Base-by-base conservation (phyloP, 1,140 invertebrate species). In the Plodia interpunctella region DNA sequence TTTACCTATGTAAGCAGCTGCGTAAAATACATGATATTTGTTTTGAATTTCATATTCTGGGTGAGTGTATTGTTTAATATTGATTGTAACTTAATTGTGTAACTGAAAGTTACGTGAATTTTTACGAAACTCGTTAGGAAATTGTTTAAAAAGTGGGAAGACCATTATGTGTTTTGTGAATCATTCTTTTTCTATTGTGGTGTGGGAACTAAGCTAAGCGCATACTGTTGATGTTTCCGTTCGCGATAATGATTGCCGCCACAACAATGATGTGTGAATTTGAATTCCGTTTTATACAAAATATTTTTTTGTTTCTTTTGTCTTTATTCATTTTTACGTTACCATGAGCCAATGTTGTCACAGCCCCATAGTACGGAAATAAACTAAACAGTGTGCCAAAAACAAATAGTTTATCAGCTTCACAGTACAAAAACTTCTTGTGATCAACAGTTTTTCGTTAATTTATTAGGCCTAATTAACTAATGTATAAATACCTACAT, bases 1-100 rank as follows among this genome's bases (percentile, higher is more conserved):
- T 92, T 92, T 71, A 92, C 91, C 2, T 96, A 96, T 83, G 95
- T 97, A 57, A 97, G 95, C 76, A 94, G 96, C n/a, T 97, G 96
- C 87, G 95, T 97, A 8, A 98, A 98, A 88, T 98, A 97, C 80
- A 94, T 97, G 91, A 97, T 98, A 83, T 98, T 98, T 90, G 91
- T 97, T 80, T 92, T 97, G 60, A 98, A 98, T 90, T 97, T 98
- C 86, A 90, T 97, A 65, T 97, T 97, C 89, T 98, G 96, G 97
- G 96, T 96, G 88, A 93, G 93, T 90, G 52, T 56, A 60, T 57
- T 66, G 5, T 74, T 9, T 51, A 9, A 17, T 51, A 20, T 19
- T 5, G 20, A 4, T 8, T 25, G 2, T 5, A 5, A 25, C 25
- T 21, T 17, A 15, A 53, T 25, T 21, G 13, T 53, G 10, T 21